Evolutionary conservation across 2,888 invertebrate species (phyloP).

Genomic region (Acanthosepion lycidas): DNA sequence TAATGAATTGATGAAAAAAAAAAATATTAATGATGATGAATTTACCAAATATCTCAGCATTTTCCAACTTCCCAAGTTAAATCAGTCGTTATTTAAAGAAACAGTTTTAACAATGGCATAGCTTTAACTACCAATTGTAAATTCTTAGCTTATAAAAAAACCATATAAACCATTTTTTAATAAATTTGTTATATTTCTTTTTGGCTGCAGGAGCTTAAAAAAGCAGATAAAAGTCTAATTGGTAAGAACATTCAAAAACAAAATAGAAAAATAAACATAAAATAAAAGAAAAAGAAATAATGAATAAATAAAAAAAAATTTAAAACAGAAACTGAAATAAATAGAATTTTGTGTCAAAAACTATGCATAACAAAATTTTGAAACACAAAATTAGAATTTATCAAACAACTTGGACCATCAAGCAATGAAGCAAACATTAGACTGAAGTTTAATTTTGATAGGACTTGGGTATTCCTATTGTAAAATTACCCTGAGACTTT

Average conservation of each 20-base stretch:
- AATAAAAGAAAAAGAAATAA: not conserved
- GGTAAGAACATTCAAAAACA: not conserved
- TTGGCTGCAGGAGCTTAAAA: not conserved
- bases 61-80: too few relatives aligned
- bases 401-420: conserved; percentile 14
- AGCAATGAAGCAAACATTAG: too few relatives aligned
- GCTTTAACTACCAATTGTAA: too few relatives aligned
- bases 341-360: not conserved
- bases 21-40: too few relatives aligned
- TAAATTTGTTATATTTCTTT: not conserved
- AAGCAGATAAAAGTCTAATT: not conserved
- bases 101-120: too few relatives aligned
- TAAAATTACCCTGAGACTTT: too few relatives aligned
- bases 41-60: too few relatives aligned
- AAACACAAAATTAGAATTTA: conserved; percentile 4
- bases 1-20: too few relatives aligned
- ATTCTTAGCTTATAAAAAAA: too few relatives aligned
- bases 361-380: conserved; percentile 38
- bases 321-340: conserved; percentile 24
- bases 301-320: not conserved
- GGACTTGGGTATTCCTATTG: too few relatives aligned
- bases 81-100: too few relatives aligned
- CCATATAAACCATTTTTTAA: not conserved
- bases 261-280: not conserved
- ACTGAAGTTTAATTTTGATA: too few relatives aligned